Evolutionary conservation across 1,140 invertebrate species (phyloP).

Genomic region (Triops cancriformis): DNA sequence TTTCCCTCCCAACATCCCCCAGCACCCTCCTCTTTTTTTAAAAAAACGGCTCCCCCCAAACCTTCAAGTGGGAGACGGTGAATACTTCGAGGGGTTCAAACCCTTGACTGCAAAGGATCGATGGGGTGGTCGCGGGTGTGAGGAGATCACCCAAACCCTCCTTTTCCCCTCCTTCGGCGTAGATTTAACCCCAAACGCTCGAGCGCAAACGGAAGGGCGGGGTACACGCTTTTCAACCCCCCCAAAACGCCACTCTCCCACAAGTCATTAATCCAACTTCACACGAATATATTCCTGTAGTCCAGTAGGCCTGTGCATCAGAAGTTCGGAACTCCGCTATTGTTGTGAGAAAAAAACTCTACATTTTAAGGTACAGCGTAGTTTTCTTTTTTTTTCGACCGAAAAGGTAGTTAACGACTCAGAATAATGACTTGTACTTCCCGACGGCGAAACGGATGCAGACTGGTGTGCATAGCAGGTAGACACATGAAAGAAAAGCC

Average conservation of each 20-base stretch:
- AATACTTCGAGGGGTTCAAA: neutral
- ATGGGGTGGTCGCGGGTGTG: neutral
- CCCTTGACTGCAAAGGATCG: neutral
- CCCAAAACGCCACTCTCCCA: too few relatives aligned
- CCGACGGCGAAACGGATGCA: neutral
- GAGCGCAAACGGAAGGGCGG: neutral
- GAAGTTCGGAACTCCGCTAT: too few relatives aligned
- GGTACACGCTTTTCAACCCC: neutral
- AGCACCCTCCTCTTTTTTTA: neutral
- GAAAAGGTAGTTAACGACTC: too few relatives aligned
- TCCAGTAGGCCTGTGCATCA: too few relatives aligned
- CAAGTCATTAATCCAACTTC: too few relatives aligned
- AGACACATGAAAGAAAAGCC: neutral
- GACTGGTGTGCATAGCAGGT: neutral
- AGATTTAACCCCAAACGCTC: neutral
- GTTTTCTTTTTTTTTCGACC: too few relatives aligned
- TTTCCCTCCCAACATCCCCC: neutral
- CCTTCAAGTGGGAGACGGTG: neutral
- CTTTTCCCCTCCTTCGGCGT: neutral
- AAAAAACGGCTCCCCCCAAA: neutral
- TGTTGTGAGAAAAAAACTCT: too few relatives aligned
- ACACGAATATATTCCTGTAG: too few relatives aligned
- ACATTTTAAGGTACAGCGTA: too few relatives aligned
- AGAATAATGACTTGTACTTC: too few relatives aligned
- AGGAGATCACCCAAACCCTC: neutral